Base-by-base conservation (phyloP, 2,888 invertebrate species). In the Drosophila differens region DNA sequence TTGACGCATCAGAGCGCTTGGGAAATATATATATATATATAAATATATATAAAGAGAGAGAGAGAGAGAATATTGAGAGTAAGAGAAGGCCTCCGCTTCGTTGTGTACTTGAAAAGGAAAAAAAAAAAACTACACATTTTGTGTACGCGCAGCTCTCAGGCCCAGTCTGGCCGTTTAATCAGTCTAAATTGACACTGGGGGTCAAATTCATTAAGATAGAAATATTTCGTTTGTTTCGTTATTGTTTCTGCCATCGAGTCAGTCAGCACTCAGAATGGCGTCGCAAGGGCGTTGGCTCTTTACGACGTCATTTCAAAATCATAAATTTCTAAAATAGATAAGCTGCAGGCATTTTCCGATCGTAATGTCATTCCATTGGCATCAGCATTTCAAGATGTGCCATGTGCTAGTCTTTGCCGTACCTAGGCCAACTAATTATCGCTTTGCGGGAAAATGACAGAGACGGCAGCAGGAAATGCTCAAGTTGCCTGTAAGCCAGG, bases 131-230 rank as follows among this genome's bases (percentile, higher is more conserved):
- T 47, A 37, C 33, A 58, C 22, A 59, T 62, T 59, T 37, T 44
- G 16, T 70, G 54, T 54, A 30, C 44, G 25, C 35, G 28, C 51
- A 9, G 47, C 51, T 49, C 52, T 58, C 70, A 39, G 67, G 54
- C 65, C 65, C 41, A 65, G 85, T 83, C 90, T 90, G 89, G 71
- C 63, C 74, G 71, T 89, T 92, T 92, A 92, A 92, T 92, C 92
- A 92, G 92, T 89, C 92, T 92, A 91, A 91, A 92, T 92, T 92
- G 92, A 91, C 92, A 91, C 90, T 91, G 85, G 92, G 89, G 92
- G 92, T 92, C 92, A 92, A 85, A 92, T 92, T 92, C 92, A 92
- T 92, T 91, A 83, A 92, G 81, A 84, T 85, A 76, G 88, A 86
- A 82, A 81, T 77, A 79, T 83, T 81, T 79, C 74, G 79, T 82